phyloP scores from a whole-genome alignment of 2,113 vertebrate genomes.

The Salvelinus namaycush region DNA sequence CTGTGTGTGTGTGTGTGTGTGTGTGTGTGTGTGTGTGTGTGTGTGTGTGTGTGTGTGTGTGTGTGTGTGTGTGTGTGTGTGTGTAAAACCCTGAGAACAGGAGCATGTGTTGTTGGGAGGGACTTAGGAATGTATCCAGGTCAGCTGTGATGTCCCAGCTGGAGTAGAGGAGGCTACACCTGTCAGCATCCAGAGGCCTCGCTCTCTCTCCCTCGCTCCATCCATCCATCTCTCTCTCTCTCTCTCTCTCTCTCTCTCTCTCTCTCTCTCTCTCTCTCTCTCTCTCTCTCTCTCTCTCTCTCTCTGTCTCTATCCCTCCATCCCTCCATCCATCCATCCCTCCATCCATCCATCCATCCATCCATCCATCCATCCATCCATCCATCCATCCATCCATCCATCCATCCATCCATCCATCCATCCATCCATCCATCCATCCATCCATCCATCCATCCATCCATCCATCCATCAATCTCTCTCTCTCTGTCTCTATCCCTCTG shows the following conservation, averaged over 20 bases:
- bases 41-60: background rate
- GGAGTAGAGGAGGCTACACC: slow-evolving; percentile 70
- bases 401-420: background rate
- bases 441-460: slow-evolving; percentile 12
- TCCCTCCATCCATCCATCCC: slow-evolving; percentile 15
- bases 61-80: slow-evolving; percentile 69
- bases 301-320: background rate
- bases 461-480: slow-evolving; percentile 26
- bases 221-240: slow-evolving; percentile 20
- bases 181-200: slow-evolving; percentile 69
- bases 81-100: slow-evolving; percentile 68
- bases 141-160: slow-evolving; percentile 76
- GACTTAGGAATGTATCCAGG: slow-evolving; percentile 59
- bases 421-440: slow-evolving; percentile 14
- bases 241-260: background rate
- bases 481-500: background rate
- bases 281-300: background rate
- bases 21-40: background rate
- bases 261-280: no score
- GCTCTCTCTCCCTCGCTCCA: slow-evolving; percentile 32
- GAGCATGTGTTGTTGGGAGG: slow-evolving; percentile 73
- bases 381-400: slow-evolving; percentile 6
- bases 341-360: slow-evolving; percentile 24
- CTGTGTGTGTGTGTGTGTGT: background rate
- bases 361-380: slow-evolving; percentile 16